These are phyloP conservation scores for Borostomias antarcticus DNA, from an alignment of 2,797 vertebrate genomes.

Conservation along the genomic window DNA sequence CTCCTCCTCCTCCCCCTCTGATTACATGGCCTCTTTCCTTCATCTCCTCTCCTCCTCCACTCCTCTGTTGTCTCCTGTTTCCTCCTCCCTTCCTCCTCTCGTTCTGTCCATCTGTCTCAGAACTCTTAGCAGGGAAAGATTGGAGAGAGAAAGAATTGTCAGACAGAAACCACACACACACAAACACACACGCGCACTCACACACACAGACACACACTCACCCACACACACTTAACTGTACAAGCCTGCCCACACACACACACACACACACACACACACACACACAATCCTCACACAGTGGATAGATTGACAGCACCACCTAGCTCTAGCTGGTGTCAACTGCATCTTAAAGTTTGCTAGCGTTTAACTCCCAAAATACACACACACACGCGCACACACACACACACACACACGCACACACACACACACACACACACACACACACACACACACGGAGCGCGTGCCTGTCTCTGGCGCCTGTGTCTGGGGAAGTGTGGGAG, in stretches of 20 bases:
- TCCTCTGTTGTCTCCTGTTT: not conserved
- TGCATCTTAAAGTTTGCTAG: conserved; percentile 25
- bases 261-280: not conserved
- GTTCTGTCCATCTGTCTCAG: not conserved
- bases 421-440: not conserved
- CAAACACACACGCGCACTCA: not conserved
- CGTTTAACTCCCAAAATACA: not conserved
- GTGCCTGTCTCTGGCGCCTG: not conserved
- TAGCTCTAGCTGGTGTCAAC: conserved; percentile 48
- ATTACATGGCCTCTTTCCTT: not conserved
- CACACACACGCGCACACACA: not conserved
- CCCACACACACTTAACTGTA: conserved; percentile 15
- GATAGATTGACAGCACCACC: conserved; percentile 63
- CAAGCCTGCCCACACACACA: conserved; percentile 18
- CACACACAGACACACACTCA: conserved; percentile 8
- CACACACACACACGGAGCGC: not conserved
- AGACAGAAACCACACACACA: not conserved
- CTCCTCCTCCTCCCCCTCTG: not conserved
- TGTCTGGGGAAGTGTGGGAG: not conserved
- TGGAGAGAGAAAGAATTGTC: conserved; percentile 5
- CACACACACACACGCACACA: not conserved
- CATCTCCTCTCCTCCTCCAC: not conserved
- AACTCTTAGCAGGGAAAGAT: conserved; percentile 1
- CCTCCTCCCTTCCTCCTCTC: not conserved
- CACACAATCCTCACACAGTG: conserved; percentile 19